Base-by-base conservation (phyloP, 1,140 invertebrate species). In the Drosophila miranda region DNA sequence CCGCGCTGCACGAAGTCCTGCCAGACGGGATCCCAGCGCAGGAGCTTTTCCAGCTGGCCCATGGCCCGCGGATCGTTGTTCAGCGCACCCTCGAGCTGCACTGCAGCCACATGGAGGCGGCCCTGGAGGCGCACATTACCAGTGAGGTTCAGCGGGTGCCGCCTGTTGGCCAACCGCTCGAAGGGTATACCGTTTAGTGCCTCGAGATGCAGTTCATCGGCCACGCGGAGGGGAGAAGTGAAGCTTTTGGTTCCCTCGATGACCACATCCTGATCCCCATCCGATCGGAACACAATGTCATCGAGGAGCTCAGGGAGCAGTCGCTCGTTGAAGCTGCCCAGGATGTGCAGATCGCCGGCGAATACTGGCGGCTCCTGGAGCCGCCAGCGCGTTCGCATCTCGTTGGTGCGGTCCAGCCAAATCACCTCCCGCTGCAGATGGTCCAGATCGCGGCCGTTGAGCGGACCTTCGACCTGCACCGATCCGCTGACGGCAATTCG, bases 191-290 rank as follows among this genome's bases (percentile, higher is more conserved):
- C 82, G 43, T 90, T 90, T 0, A 90, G 23, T 1, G 75, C 82
- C 2, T 54, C 44, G 9, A 90, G 19, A 0, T 71, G 48, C 0
- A 87, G 71, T 1, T 56, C 42, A 1, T 53, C 52, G 2, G 46
- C n/a, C 0, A 77, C 68, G 6, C 41, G 21, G 0, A 89, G 42
- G 7, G 53, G 51, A 3, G 68, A 50, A n/a, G 23, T 11, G 42
- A 90, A 90, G 49, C 71, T 76, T 38, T 90, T 90, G 42, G 89
- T 57, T 6, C 76, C 86, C 44, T 63, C 46, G 38, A 90, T 89
- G 3, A 62, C 14, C 11, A 71, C 16, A 30, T 80, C 67, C 2
- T 11, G 11, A 11, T 66, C 34, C 0, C 41, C 44, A 7, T 54
- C 45, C 4, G 38, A 30, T 1, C 82, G 69, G 43, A 78, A 58